Conservation (phyloP, 1,140 invertebrate species). For the Mactra quadrangularis region DNA sequence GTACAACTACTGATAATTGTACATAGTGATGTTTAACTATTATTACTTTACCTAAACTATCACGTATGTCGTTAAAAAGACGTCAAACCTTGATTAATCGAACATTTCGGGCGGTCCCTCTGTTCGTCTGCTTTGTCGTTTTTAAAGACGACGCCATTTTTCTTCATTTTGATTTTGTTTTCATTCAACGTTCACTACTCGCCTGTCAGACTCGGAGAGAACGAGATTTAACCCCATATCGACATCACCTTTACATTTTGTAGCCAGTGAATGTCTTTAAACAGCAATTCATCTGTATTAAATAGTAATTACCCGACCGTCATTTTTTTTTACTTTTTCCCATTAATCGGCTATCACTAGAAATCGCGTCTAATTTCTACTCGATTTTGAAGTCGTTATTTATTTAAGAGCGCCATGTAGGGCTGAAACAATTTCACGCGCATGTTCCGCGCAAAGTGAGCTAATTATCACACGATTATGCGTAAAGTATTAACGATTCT, state of each 20-base stretch:
- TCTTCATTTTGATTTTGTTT: conserved; percentile 12
- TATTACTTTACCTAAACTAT: too few species aligned
- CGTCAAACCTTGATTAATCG: conserved; percentile 8
- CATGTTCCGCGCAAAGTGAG: conserved; percentile 20
- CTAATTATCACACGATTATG: conserved; percentile 1
- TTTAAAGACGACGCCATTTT: conserved; percentile 13
- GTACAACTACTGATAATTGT: too few species aligned
- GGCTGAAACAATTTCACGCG: conserved; percentile 5
- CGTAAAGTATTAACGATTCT: conserved; percentile 3
- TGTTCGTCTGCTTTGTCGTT: not conserved
- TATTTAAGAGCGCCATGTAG: conserved; percentile 13
- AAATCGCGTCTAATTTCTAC: not conserved
- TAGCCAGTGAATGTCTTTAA: not conserved
- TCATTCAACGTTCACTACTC: not conserved
- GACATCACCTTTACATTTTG: too few species aligned
- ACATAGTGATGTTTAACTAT: too few species aligned
- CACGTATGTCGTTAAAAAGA: too few species aligned
- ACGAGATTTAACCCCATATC: not conserved
- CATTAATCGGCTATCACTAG: not conserved
- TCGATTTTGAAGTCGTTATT: conserved; percentile 16
- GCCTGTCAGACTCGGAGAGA: not conserved
- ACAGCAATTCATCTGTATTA: conserved; percentile 1
- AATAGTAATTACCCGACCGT: conserved; percentile 7
- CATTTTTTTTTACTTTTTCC: conserved; percentile 12
- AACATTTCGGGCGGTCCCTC: conserved; percentile 3